Evolutionary conservation across 2,797 vertebrate genomes (phyloP), one percentile per base, ranked within the genome.

Genomic region (Malacoctenus gilli): DNA sequence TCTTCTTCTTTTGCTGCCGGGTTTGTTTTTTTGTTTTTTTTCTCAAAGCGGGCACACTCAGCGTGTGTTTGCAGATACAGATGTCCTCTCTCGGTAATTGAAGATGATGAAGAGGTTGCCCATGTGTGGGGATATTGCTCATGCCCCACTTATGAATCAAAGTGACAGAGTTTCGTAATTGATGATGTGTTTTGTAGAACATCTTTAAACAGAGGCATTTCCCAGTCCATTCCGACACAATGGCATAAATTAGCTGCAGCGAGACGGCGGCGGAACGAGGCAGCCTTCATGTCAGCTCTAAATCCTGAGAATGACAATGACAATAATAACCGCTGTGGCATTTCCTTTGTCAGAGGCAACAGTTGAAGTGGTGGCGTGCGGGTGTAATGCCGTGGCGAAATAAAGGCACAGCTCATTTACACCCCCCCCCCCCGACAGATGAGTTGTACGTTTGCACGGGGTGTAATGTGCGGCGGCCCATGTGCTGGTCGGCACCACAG

Each of bases 51-150:
- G 60, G 39, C 44, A 28, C 35, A 36, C 57, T 65, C 62, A 62
- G 63, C 43, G 54, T 76, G 63, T 66, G 51, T 75, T 65, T 59
- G 49, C 31, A 55, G 50, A 77, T 74, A 64, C 72, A 85, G 50
- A 82, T 79, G 77, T 68, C 57, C 44, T 57, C 50, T 59, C 57
- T 58, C 14, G 61, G 43, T 82, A 79, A 84, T 75, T 81, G 72
- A 80, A 80, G 63, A 72, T 84, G 70, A 87, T 75, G 62, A 78
- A 85, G 57, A 66, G 62, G 42, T 49, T 66, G 43, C 49, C 69
- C 51, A 55, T 54, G 47, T 59, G 68, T 65, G 51, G 52, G 66
- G 72, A 73, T 72, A 79, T 72, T 84, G 70, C 53, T 66, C 39
- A 49, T 43, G 57, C 53, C 44, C 63, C 56, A 67, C 61, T 64